Evolutionary conservation across 2,888 invertebrate genomes (phyloP), one percentile per base, ranked within the genome.

Genomic region (Lacanobia wlatinum): DNA sequence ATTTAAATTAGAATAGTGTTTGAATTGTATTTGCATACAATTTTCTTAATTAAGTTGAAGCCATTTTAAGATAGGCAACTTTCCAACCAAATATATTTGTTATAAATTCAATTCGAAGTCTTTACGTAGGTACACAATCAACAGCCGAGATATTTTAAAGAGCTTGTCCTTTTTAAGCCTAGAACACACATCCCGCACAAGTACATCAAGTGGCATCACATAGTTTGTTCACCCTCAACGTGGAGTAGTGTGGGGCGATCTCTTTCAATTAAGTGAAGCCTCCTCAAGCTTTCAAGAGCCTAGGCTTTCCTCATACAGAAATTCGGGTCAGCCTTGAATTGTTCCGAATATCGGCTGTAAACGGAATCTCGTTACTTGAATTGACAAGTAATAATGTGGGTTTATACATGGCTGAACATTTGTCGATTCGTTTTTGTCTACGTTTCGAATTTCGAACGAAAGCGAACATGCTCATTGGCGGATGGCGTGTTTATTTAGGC

Each of bases 231-330:
- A 88, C 76, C 73, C 92, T 91, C 88, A 78, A 90, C 88, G 87
- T 90, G 88, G 76, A 82, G 90, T 91, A 82, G 90, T 91, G 87
- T 85, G 88, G 88, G 84, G 84, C 90, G 94, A 94, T 95, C 94
- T 94, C 93, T 95, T 95, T 94, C 95, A 95, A 95, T 95, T 95
- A 95, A 93, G 90, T 93, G 85, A 87, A 94, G 94, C 87, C 88
- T 89, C 83, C 93, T 94, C 78, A 80, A 76, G 80, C 77, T 80
- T 87, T 88, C 85, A 69, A 89, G 87, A 86, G 87, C 80, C 87
- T 83, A 80, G 82, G 76, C 81, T 80, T 84, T 83, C 76, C 83
- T 88, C 82, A 83, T 88, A 86, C 87, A 86, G 81, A 87, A 88
- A 89, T 90, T 88, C 84, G 87, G 90, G 88, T 88, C 88, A 87